phyloP scores from a whole-genome alignment of 2,113 vertebrate genomes.

The Triplophysa siluroides region DNA sequence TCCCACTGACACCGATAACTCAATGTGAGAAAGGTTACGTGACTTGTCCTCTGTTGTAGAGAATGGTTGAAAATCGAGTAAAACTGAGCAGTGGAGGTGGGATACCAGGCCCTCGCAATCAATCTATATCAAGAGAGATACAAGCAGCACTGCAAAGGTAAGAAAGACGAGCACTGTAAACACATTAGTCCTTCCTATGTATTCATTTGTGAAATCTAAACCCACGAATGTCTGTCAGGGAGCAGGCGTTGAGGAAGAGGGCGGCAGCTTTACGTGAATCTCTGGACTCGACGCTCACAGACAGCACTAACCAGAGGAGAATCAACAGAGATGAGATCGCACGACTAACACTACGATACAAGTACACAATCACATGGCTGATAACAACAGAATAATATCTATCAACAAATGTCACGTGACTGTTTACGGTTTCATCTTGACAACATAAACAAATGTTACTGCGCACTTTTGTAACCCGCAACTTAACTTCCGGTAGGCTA shows the following conservation, averaged over 20 bases:
- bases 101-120: constrained; percentile 55
- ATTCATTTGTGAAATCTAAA: background rate
- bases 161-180: constrained; percentile 25
- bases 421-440: background rate
- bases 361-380: constrained; percentile 64
- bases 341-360: constrained; percentile 80
- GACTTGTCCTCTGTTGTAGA: constrained; percentile 61
- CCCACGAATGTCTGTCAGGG: constrained; percentile 61
- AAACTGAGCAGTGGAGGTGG: constrained; percentile 50
- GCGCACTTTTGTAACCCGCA: too few relatives aligned
- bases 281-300: constrained; percentile 70
- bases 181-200: background rate
- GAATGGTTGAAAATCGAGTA: constrained; percentile 55
- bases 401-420: too few relatives aligned
- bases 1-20: too few relatives aligned
- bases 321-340: constrained; percentile 71
- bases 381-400: background rate
- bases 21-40: background rate
- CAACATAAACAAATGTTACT: too few relatives aligned
- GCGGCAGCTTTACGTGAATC: constrained; percentile 70
- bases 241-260: constrained; percentile 69
- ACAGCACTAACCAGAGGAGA: constrained; percentile 64
- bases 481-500: too few relatives aligned
- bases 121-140: constrained; percentile 69
- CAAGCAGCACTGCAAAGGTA: constrained; percentile 72